Evolutionary conservation across 1,140 invertebrate genomes (phyloP), one percentile per base, ranked within the genome.

Genomic region (Drosophila sulfurigaster): DNA sequence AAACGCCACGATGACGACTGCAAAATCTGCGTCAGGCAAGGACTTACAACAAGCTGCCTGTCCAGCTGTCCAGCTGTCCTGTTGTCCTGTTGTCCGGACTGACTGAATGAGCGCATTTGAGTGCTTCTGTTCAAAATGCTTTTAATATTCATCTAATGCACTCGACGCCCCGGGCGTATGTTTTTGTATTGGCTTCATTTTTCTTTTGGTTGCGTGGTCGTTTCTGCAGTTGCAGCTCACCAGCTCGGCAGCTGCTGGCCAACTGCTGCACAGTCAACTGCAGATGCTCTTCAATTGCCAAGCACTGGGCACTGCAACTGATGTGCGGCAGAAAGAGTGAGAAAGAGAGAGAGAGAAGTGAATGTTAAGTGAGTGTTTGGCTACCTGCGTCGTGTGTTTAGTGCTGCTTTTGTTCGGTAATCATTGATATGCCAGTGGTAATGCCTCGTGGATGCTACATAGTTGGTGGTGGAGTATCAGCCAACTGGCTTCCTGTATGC

Each of bases 61-160:
- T 43, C 41, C 41, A 6, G 5, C 41, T 7, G n/a, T 43, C 41
- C 41, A n/a, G n/a, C n/a, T 3, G n/a, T 43, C 41, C n/a, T 4
- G 2, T 8, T 13, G 11, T 8, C 32, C 15, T 25, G 20, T 25
- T 25, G n/a, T 46, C 38, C 16, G 20, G 38, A 45, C 25, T 32
- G 20, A 13, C 49, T 48, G 49, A 46, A 63, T 32, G 35, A 45
- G 25, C n/a, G 16, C 52, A 46, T 64, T 74, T 63, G 63, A 70
- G 65, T 75, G 82, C 52, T 30, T 15, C 52, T 56, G 30, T 11
- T 25, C 54, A 67, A 63, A 80, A 77, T 82, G 85, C 81, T 88
- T 83, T 88, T 88, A 88, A 89, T 89, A 89, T 88, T 85, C 83
- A 83, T 75, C 78, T 89, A 89, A 89, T 88, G 85, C 83, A 89